These are phyloP conservation scores for Pseudorasbora parva DNA, from an alignment of 2,113 vertebrate species.

Conservation along the genomic window DNA sequence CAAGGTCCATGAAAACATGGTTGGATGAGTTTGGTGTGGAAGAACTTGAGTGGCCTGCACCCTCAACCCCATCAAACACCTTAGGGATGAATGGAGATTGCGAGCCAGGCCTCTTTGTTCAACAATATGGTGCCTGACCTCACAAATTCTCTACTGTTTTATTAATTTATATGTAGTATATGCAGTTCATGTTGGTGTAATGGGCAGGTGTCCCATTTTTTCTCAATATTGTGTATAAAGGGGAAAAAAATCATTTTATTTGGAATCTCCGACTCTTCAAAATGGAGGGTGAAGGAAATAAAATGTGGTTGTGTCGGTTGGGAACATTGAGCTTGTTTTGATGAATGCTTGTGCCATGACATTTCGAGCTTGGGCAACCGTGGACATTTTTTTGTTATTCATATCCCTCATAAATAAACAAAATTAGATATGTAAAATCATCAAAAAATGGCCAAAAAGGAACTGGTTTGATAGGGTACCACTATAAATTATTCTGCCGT, in stretches of 20 bases:
- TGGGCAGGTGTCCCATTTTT: too few relatives aligned
- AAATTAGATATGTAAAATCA: constrained; percentile 22
- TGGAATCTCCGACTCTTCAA: neutral
- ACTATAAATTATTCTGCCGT: constrained; percentile 17
- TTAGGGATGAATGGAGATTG: too few relatives aligned
- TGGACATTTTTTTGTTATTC: constrained; percentile 24
- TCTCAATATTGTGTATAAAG: neutral
- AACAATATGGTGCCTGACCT: too few relatives aligned
- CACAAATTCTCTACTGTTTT: too few relatives aligned
- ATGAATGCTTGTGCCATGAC: neutral
- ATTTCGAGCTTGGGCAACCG: neutral
- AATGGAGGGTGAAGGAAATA: constrained; percentile 8
- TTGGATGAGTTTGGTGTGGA: too few relatives aligned
- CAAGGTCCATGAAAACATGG: too few relatives aligned
- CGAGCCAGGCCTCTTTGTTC: too few relatives aligned
- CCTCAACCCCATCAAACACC: too few relatives aligned
- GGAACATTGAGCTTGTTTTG: neutral
- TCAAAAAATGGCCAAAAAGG: neutral
- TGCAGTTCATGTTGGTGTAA: too few relatives aligned
- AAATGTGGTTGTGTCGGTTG: neutral
- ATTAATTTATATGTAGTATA: too few relatives aligned
- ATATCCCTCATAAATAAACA: neutral
- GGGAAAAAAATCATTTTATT: neutral
- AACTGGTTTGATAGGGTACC: neutral
- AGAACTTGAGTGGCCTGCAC: too few relatives aligned